These are phyloP conservation scores for Chloropsis hardwickii DNA, from an alignment of 2,113 vertebrate genomes.

Conservation along the genomic window DNA sequence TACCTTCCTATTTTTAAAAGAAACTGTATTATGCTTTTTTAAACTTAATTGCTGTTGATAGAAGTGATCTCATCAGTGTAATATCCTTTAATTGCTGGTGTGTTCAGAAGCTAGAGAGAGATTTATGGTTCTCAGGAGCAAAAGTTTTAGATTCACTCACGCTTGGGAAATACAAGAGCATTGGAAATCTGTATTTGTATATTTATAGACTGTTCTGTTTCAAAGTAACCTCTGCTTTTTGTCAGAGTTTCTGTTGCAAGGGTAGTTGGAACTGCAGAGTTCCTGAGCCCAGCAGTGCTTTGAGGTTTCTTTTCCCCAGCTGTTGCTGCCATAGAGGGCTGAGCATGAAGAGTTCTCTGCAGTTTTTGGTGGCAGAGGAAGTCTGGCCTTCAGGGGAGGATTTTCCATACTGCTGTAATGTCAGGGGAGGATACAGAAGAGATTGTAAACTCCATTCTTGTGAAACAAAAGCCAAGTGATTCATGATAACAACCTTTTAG, in stretches of 20 bases:
- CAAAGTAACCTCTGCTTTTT: background rate
- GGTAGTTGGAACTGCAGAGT: background rate
- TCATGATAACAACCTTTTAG: background rate
- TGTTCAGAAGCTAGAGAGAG: background rate
- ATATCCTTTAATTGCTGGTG: background rate
- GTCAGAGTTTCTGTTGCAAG: background rate
- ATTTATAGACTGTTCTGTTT: background rate
- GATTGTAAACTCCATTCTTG: background rate
- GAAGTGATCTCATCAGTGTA: background rate
- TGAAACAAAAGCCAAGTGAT: background rate
- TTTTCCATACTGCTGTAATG: background rate
- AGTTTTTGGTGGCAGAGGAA: background rate
- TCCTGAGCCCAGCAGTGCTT: background rate
- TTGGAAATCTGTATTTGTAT: background rate
- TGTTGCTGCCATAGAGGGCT: background rate
- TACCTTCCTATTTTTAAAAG: background rate
- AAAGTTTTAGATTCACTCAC: background rate
- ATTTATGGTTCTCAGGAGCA: background rate
- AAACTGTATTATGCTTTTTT: background rate
- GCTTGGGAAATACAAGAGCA: background rate
- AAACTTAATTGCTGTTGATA: background rate
- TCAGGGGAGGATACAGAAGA: background rate
- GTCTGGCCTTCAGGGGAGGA: background rate
- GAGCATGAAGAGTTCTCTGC: background rate
- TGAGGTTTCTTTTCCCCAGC: background rate